A percentile compares a stretch with the other conserved stretches of the same genome.
phyloP scores from a whole-genome alignment of 2,113 vertebrate genomes.

The Prunella fulvescens region DNA sequence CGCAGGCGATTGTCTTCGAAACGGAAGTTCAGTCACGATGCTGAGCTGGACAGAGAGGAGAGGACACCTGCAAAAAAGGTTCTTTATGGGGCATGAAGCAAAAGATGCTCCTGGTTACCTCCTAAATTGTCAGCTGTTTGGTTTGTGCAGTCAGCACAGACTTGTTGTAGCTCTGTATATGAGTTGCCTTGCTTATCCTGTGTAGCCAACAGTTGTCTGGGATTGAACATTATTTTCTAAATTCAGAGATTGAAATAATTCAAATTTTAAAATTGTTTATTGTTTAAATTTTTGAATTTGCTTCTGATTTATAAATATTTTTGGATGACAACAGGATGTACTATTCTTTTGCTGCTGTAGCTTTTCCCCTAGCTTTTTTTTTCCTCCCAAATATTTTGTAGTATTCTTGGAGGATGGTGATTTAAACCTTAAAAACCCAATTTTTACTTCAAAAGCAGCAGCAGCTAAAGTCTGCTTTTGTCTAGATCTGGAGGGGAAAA shows the following conservation, averaged over 20 bases:
- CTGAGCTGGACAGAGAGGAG: constrained; percentile 80
- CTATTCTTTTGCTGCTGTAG: not conserved
- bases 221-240: not conserved
- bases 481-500: not conserved
- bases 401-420: not conserved
- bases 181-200: not conserved
- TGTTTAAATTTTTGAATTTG: not conserved
- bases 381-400: not conserved
- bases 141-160: not conserved
- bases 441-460: not conserved
- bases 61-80: constrained; percentile 89
- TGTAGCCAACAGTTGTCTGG: not conserved
- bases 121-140: not conserved
- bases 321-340: not conserved
- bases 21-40: constrained; percentile 81
- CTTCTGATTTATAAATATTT: not conserved
- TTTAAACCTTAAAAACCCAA: not conserved
- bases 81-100: not conserved
- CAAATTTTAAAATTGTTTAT: not conserved
- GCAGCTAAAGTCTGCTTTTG: not conserved
- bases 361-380: not conserved
- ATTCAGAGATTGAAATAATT: not conserved
- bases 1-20: constrained; percentile 85
- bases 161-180: not conserved
- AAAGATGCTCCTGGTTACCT: not conserved